Conservation (phyloP, 2,888 invertebrate species). For the Athalia circularis region DNA sequence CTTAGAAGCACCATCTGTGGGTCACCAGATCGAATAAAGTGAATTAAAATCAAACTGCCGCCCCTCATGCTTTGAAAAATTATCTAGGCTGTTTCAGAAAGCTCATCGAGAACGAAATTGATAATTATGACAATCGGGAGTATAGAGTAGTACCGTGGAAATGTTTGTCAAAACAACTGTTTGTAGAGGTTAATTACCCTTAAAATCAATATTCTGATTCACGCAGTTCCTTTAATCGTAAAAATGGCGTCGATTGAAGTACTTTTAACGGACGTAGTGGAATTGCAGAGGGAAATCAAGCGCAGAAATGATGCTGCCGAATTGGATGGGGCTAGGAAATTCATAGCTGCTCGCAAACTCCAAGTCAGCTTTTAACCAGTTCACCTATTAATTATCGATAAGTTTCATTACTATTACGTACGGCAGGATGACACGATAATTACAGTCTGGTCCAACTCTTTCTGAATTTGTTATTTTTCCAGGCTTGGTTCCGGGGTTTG, state of each 20-base stretch:
- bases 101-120: too few relatives aligned
- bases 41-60: too few relatives aligned
- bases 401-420: not conserved
- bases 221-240: not conserved
- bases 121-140: too few relatives aligned
- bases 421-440: not conserved
- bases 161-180: too few relatives aligned
- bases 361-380: slow-evolving; percentile 49
- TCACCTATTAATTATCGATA: slow-evolving; percentile 5
- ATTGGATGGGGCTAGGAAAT: slow-evolving; percentile 49
- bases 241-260: slow-evolving; percentile 55
- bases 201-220: too few relatives aligned
- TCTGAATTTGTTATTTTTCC: not conserved
- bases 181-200: too few relatives aligned
- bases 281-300: slow-evolving; percentile 53
- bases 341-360: slow-evolving; percentile 59
- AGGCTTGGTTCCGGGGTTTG: slow-evolving; percentile 66
- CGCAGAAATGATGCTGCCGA: slow-evolving; percentile 52
- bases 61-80: too few relatives aligned
- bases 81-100: too few relatives aligned
- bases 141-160: too few relatives aligned
- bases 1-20: too few relatives aligned
- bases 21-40: too few relatives aligned
- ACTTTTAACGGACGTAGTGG: slow-evolving; percentile 44
- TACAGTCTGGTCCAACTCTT: not conserved